phyloP scores from a whole-genome alignment of 2,797 vertebrate species.

The Diglossa cyanea region DNA sequence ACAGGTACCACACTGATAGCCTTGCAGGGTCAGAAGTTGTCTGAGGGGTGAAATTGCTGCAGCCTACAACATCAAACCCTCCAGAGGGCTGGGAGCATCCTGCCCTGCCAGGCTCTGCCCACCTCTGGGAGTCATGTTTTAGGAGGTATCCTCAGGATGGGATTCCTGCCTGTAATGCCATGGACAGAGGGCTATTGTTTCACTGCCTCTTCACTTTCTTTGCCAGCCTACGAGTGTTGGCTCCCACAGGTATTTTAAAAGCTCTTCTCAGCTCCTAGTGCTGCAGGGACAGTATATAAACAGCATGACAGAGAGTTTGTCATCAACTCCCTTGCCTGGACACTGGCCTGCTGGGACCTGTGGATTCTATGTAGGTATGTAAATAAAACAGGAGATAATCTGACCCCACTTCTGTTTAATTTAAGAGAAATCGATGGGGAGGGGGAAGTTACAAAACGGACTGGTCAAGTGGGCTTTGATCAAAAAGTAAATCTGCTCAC shows the following conservation, averaged over 20 bases:
- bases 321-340: neutral
- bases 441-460: constrained; percentile 7
- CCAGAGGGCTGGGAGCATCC: neutral
- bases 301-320: neutral
- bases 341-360: neutral
- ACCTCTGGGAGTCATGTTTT: neutral
- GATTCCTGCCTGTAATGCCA: neutral
- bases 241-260: neutral
- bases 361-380: neutral
- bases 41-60: neutral
- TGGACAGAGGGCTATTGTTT: neutral
- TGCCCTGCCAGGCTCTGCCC: neutral
- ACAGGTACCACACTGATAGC: neutral
- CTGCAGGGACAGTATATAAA: neutral
- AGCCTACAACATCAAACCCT: neutral
- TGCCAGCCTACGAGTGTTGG: neutral
- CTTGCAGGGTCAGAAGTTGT: neutral
- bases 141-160: neutral
- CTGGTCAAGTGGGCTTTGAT: constrained; percentile 54
- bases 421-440: constrained; percentile 38
- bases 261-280: neutral
- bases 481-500: constrained; percentile 52
- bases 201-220: neutral
- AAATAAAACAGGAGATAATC: constrained; percentile 43
- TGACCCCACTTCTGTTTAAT: constrained; percentile 28